Evolutionary conservation across 2,888 invertebrate genomes (phyloP).

Genomic region (Drosophila kokeensis): DNA sequence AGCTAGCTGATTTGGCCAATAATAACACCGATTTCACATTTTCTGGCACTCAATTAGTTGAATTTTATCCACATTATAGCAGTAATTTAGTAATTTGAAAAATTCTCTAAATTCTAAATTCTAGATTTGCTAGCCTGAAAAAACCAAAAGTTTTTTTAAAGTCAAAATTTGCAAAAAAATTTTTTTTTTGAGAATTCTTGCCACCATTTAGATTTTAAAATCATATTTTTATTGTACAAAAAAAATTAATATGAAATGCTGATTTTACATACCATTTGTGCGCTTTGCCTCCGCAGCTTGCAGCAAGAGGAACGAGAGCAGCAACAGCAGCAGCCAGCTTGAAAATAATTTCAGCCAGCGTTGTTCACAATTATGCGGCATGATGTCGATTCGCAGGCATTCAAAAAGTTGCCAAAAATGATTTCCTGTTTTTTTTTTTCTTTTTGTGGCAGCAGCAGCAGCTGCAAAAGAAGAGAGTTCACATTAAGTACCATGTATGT

Average conservation of each 20-base stretch:
- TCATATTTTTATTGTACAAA: not conserved
- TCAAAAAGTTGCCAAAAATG: constrained; percentile 69
- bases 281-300: constrained; percentile 67
- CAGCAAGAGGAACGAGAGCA: constrained; percentile 51
- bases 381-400: constrained; percentile 70
- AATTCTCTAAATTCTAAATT: not conserved
- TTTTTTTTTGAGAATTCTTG: too few species aligned
- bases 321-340: constrained; percentile 41
- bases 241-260: too few species aligned
- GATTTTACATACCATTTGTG: constrained; percentile 68
- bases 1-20: not conserved
- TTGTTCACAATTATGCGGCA: constrained; percentile 81
- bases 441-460: constrained; percentile 33
- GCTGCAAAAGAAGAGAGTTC: constrained; percentile 60
- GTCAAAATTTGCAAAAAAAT: fast-evolving
- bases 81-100: not conserved
- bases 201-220: fast-evolving
- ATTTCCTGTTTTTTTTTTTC: constrained; percentile 69
- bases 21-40: not conserved
- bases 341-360: constrained; percentile 78
- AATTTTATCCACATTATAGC: not conserved
- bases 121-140: not conserved
- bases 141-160: not conserved
- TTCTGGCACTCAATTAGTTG: not conserved
- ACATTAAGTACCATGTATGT: constrained; percentile 32